Evolutionary conservation across 2,113 vertebrate species (phyloP), one percentile per base, ranked within the genome.

Genomic region (Cebidichthys violaceus): DNA sequence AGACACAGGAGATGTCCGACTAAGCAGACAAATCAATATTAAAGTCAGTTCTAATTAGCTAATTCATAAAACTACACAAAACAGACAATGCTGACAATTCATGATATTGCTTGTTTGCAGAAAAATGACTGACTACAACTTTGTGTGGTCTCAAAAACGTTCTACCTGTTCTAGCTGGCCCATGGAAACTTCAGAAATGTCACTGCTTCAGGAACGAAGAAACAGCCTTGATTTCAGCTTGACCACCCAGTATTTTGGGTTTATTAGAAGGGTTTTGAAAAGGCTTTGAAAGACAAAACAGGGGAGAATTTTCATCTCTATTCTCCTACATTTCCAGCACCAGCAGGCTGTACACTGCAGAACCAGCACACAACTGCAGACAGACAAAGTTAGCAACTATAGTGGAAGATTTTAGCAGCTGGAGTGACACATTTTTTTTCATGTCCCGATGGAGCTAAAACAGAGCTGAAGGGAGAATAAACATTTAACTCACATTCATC

Each of bases 1-100:
- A 35, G 17, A 67, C 59, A 76, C 20, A 67, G 67, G 60, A 70
- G 31, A 64, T 35, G 24, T 66, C 45, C 37, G 6, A 17, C 37
- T 43, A 54, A 57, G 57, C 57, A 61, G 61, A 72, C 29, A 57
- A 55, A 75, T 33, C 41, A 45, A 39, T 77, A 47, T 33, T 17
- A 33, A 24, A 33, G 43, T 79, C 43, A 22, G 15, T 37, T 70
- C 70, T n/a, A 70, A 83, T 83, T 47, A 55, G n/a, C 7, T 15
- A 47, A 71, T 29, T 61, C 27, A 22, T n/a, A 43, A 7, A 70
- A 35, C 5, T 20, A 41, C 62, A 73, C 17, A 67, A 81, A 81
- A 64, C 45, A 66, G 33, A 54, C 43, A 75, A 61, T 13, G 24
- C 47, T 0, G 47, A 50, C 47, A 20, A 50, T 50, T 50, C 6